A percentile compares a stretch with the other conserved stretches of the same genome.
phyloP scores from a whole-genome alignment of 92 coral and sea anemone species.

The Palythoa heliodiscus region DNA sequence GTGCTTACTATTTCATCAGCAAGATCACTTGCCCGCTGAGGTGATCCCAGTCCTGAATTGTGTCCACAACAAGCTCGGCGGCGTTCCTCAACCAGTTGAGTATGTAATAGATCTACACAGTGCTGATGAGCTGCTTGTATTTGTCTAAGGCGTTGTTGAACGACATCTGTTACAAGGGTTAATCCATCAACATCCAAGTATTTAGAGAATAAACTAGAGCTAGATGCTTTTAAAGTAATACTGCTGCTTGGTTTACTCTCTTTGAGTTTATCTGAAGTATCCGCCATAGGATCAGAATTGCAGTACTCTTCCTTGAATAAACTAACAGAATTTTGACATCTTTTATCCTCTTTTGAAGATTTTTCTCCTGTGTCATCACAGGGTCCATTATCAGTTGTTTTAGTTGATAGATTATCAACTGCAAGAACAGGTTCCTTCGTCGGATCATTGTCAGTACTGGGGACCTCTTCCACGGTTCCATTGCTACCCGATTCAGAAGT shows the following conservation, averaged over 20 bases:
- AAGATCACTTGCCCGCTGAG: slow-evolving; percentile 60
- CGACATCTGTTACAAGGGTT: slow-evolving; percentile 69
- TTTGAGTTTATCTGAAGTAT: slow-evolving; percentile 41
- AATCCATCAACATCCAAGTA: slow-evolving; percentile 88
- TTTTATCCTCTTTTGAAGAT: not conserved
- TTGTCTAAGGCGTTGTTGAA: slow-evolving; percentile 85
- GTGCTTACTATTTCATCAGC: slow-evolving; percentile 82
- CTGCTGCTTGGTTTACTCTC: slow-evolving; percentile 48
- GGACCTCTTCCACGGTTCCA: slow-evolving; percentile 11
- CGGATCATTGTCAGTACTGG: not conserved
- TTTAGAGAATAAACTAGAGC: slow-evolving; percentile 63
- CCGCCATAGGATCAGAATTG: not conserved
- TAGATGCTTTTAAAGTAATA: slow-evolving; percentile 49
- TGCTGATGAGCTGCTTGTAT: slow-evolving; percentile 77
- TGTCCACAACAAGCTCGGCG: slow-evolving; percentile 46
- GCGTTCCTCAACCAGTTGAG: slow-evolving; percentile 69
- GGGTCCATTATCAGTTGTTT: not conserved
- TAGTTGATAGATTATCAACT: not conserved
- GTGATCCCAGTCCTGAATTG: slow-evolving; percentile 45
- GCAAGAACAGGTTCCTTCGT: slow-evolving; percentile 36
- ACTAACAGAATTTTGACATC: not conserved
- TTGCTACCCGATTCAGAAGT: slow-evolving; percentile 20
- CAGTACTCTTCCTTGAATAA: slow-evolving; percentile 7
- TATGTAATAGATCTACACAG: slow-evolving; percentile 64
- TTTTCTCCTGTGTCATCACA: not conserved